A percentile compares a stretch with the other conserved stretches of the same genome.
phyloP scores from a whole-genome alignment of 2,797 vertebrate genomes.

The Peromyscus aztecus region DNA sequence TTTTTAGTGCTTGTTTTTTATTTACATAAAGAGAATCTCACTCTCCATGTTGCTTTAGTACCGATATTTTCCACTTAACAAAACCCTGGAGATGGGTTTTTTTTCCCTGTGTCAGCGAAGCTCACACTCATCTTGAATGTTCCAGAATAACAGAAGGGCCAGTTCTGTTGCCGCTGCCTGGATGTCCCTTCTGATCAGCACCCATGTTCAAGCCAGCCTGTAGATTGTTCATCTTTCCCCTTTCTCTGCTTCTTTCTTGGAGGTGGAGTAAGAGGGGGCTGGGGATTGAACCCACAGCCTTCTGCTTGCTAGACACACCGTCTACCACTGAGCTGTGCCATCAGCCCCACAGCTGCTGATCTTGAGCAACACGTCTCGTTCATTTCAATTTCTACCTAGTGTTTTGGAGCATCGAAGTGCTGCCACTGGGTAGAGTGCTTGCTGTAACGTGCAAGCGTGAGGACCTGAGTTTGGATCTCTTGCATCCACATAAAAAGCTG shows the following conservation, averaged over 20 bases:
- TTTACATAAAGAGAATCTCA: conserved; percentile 49
- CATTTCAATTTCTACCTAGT: background rate
- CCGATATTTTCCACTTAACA: conserved; percentile 65
- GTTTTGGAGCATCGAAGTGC: background rate
- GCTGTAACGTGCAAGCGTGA: background rate
- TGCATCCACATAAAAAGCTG: background rate
- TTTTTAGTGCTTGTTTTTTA: conserved; percentile 73
- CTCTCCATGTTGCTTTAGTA: background rate
- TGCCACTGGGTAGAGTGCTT: background rate
- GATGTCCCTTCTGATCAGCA: background rate
- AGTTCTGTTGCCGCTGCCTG: background rate
- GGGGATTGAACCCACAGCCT: background rate
- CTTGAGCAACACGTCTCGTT: background rate
- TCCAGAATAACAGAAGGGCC: background rate
- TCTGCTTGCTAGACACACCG: background rate
- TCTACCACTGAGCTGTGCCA: background rate
- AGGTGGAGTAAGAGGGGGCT: background rate
- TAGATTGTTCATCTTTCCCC: too few species aligned
- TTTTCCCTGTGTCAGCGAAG: conserved; percentile 57
- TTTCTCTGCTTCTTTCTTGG: background rate
- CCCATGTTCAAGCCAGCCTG: too few species aligned
- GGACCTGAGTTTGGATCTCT: background rate
- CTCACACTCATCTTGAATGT: background rate
- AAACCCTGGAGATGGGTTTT: conserved; percentile 36
- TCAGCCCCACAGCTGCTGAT: background rate